Conservation (phyloP, 2,888 invertebrate genomes). For the Plagiodera versicolora region DNA sequence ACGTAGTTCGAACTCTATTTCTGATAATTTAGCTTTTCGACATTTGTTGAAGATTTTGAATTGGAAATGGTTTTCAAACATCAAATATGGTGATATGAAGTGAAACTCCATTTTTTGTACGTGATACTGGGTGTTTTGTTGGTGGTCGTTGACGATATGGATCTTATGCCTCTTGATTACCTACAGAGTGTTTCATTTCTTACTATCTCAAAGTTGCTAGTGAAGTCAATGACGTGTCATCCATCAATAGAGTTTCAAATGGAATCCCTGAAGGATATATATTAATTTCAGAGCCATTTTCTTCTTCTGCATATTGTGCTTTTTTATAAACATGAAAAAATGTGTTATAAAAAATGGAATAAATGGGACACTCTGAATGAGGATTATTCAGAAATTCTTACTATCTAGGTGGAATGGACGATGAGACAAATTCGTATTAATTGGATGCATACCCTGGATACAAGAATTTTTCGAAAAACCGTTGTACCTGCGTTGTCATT, state of each 20-base stretch:
- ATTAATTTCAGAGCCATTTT: too few relatives aligned
- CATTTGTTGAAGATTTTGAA: neutral
- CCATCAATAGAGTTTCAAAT: too few relatives aligned
- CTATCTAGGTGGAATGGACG: too few relatives aligned
- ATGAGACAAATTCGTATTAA: too few relatives aligned
- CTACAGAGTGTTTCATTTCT: neutral
- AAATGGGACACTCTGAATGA: neutral
- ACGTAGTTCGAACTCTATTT: too few relatives aligned
- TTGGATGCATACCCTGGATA: neutral
- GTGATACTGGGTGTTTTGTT: neutral
- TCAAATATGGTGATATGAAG: neutral
- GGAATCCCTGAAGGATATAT: too few relatives aligned
- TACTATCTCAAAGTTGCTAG: too few relatives aligned
- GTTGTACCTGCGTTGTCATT: conserved; percentile 2
- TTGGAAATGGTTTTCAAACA: neutral
- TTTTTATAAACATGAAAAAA: too few relatives aligned
- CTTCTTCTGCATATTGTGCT: too few relatives aligned
- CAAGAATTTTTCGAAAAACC: neutral
- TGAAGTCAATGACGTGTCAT: too few relatives aligned
- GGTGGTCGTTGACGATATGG: neutral
- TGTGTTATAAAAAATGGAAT: neutral
- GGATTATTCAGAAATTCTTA: neutral
- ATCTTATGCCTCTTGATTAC: neutral
- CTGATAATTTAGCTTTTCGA: too few relatives aligned
- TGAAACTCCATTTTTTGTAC: neutral